These are phyloP conservation scores for Esox niger DNA, from an alignment of 2,113 vertebrate species.

Conservation along the genomic window DNA sequence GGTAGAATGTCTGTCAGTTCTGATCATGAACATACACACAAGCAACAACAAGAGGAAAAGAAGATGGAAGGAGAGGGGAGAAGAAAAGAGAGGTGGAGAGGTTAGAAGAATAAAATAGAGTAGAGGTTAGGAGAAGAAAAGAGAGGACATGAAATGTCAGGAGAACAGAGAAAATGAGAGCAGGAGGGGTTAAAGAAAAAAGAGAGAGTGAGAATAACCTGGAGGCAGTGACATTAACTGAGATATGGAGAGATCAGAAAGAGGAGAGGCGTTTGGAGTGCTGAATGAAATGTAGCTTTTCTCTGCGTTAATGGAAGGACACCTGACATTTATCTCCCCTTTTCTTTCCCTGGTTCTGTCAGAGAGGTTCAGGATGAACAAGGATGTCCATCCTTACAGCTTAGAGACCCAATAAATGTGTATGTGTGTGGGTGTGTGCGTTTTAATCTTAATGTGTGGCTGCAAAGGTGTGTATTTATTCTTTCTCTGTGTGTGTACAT, in stretches of 20 bases:
- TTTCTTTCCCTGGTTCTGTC: slow-evolving; percentile 48
- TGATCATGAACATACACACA: too few relatives aligned
- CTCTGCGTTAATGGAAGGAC: slow-evolving; percentile 46
- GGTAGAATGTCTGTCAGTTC: slow-evolving; percentile 43
- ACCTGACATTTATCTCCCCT: slow-evolving; percentile 63
- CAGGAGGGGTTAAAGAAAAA: too few relatives aligned
- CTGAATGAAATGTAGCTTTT: slow-evolving; percentile 60
- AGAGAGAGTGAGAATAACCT: not conserved
- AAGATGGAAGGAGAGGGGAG: not conserved
- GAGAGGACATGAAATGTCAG: slow-evolving; percentile 21
- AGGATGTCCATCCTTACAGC: slow-evolving; percentile 7
- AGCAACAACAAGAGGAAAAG: slow-evolving; percentile 49
- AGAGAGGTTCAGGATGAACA: slow-evolving; percentile 42
- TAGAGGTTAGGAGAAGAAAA: slow-evolving; percentile 20
- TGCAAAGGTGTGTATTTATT: not conserved
- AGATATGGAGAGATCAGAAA: too few relatives aligned
- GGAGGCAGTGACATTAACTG: slow-evolving; percentile 32
- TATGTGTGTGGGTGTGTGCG: not conserved
- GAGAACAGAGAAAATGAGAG: slow-evolving; percentile 32
- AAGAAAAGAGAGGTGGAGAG: slow-evolving; percentile 12
- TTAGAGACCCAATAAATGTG: not conserved
- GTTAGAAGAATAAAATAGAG: slow-evolving; percentile 28
- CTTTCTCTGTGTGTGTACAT: too few relatives aligned
- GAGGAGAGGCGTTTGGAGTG: slow-evolving; percentile 39
- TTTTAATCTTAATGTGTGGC: too few relatives aligned